Base-by-base conservation (phyloP, 1,140 invertebrate species). In the Hermetia illucens region DNA sequence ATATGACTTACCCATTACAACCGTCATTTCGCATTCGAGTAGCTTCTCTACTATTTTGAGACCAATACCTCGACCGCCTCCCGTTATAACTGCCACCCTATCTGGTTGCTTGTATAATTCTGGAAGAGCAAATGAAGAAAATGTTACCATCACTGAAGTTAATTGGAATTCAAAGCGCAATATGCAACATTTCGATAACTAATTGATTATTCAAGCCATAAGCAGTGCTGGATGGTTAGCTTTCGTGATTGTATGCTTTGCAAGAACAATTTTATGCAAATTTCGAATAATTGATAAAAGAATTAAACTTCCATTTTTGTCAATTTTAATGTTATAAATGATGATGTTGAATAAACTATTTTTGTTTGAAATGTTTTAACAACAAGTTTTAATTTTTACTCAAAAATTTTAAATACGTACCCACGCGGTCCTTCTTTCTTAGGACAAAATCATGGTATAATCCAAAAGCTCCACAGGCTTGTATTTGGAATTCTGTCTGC, bases 11-110 rank as follows among this genome's bases (percentile, higher is more conserved):
- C 83, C 88, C 53, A 93, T 80, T 41, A 93, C 69, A 24, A 93
- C 84, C 52, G 74, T 74, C 65, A 89, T 80, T 44, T 87, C 79
- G 55, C 77, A 78, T 51, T 81, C 65, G 17, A 90, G 55, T 15
- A 94, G 62, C 58, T 79, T 77, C 55, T 77, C 77, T 9, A 86
- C 77, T 12, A 90, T 73, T 60, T 79, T 70, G n/a, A 70, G 64
- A 12, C 88, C 90, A 51, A 95, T 91, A 13, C 90, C 89, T 46
- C 81, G 64, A 19, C 80, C 76, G 9, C 88, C 89, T 39, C 89
- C 90, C 6, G 89, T 93, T 29, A 94, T 75, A 42, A 94, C 74
- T 29, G 82, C 88, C 31, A 86, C 66, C 64, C 75, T 72, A 27
- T 73, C 77, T 19, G 58, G 58, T 59, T 70, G 67, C 25, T 61